phyloP scores from a whole-genome alignment of 2,888 invertebrate species.

The Drosophila austrosaltans region DNA sequence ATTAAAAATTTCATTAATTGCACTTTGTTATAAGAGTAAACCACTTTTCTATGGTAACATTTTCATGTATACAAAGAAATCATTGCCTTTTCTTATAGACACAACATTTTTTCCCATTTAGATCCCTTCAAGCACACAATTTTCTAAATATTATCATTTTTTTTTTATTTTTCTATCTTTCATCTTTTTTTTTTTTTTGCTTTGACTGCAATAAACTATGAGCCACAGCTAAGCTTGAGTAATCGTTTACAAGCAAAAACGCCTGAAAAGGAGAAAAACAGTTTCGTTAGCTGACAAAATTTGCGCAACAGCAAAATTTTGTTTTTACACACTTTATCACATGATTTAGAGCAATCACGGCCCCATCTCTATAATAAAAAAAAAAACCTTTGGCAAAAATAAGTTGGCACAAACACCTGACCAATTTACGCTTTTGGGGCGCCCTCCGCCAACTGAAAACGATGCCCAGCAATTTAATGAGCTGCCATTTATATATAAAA shows the following conservation, averaged over 20 bases:
- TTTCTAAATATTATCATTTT: no score
- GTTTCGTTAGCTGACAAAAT: not conserved
- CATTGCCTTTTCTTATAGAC: no score
- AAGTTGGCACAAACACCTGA: conserved; percentile 43
- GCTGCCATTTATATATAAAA: conserved; percentile 75
- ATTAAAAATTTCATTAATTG: no score
- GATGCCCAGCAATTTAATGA: conserved; percentile 75
- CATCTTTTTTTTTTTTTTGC: no score
- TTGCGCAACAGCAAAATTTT: not conserved
- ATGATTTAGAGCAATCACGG: not conserved
- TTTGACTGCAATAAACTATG: no score
- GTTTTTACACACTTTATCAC: conserved; percentile 12
- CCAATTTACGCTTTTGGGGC: conserved; percentile 63
- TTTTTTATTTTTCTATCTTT: no score
- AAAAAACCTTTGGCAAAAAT: conserved; percentile 15
- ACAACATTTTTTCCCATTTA: no score
- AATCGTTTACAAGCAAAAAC: not conserved
- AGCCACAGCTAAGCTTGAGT: not conserved
- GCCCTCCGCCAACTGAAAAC: conserved; percentile 51
- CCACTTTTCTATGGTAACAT: no score
- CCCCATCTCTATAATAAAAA: conserved; percentile 21
- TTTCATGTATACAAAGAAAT: no score
- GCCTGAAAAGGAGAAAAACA: not conserved
- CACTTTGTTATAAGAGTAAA: no score
- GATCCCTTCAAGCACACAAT: no score